Evolutionary conservation across 2,888 invertebrate species (phyloP), one percentile per base, ranked within the genome.

Genomic region (Luperina nickerlii): DNA sequence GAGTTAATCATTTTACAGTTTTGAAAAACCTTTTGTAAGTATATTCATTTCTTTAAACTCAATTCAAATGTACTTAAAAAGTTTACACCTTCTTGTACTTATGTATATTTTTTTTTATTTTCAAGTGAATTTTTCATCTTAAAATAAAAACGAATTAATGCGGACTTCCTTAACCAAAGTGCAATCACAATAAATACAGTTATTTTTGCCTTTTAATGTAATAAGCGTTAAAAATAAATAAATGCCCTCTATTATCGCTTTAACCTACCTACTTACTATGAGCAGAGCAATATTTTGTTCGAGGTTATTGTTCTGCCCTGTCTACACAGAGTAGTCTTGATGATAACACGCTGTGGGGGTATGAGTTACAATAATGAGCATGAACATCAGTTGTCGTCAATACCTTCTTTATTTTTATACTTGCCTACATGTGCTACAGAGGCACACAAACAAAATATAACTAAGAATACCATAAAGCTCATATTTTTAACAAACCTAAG

Each of bases 271-370:
- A 75, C 54, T 76, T 42, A 32, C 38, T 66, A 27, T 62, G 70
- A 13, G 57, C 77, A 75, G 48, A 45, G 84, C 82, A 84, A 84
- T 86, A 84, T 88, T 87, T 86, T 84, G 74, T 77, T 32, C 9
- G 60, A 71, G 84, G 88, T 88, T 88, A 87, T 88, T 84, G 11
- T 62, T 38, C 75, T 79, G 79, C 62, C 76, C 77, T 82, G 76
- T 75, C 79, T 82, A 81, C 81, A 88, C 77, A 74, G 74, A 68
- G 85, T 74, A 68, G 60, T 76, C 76, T 82, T 74, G 24, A 74
- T 73, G 85, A 87, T 88, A 87, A 82, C 72, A 71, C 79, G 38
- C 79, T 73, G 69, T 82, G 88, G 88, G 87, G 88, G 89, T 87
- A 80, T 81, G 76, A 81, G 65, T 66, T 84, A 32, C 65, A 15